phyloP scores from a whole-genome alignment of 1,140 invertebrate species.

The Temnothorax nylanderi region DNA sequence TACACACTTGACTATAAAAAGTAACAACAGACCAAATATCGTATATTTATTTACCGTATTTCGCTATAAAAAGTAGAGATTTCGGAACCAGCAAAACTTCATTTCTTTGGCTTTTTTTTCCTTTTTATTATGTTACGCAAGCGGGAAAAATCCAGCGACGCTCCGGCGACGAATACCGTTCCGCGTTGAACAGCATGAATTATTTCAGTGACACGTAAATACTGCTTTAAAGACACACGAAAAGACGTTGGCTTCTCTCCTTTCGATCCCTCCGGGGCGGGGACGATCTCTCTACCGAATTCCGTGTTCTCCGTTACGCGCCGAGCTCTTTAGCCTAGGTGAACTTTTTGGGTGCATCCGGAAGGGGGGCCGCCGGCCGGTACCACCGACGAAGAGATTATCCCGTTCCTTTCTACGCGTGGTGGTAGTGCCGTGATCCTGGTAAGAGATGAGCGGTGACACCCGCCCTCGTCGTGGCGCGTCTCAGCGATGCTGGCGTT shows the following conservation, averaged over 20 bases:
- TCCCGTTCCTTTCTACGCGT: not conserved
- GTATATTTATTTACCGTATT: constrained; percentile 62
- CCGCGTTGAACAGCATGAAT: constrained; percentile 29
- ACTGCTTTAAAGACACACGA: not conserved
- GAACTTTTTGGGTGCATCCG: not conserved
- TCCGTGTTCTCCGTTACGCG: constrained; percentile 24
- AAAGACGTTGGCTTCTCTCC: not conserved
- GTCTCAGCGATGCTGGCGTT: constrained; percentile 83
- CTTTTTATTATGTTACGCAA: constrained; percentile 9
- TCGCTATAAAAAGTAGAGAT: constrained; percentile 72
- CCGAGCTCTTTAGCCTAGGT: not conserved
- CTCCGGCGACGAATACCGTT: not conserved
- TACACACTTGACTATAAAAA: constrained; percentile 73
- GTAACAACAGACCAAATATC: constrained; percentile 68
- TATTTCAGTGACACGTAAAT: constrained; percentile 25
- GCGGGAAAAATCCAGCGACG: constrained; percentile 6
- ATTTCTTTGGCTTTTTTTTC: constrained; percentile 10
- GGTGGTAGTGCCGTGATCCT: constrained; percentile 1
- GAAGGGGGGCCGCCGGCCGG: not conserved
- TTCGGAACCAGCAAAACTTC: constrained; percentile 32
- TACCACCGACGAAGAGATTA: constrained; percentile 10
- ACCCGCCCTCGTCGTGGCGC: not conserved
- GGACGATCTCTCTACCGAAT: not conserved
- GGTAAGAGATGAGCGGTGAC: not conserved
- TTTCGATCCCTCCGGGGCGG: constrained; percentile 7